These are phyloP conservation scores for Abrostola triplasia DNA, from an alignment of 2,888 invertebrate species.

Conservation along the genomic window DNA sequence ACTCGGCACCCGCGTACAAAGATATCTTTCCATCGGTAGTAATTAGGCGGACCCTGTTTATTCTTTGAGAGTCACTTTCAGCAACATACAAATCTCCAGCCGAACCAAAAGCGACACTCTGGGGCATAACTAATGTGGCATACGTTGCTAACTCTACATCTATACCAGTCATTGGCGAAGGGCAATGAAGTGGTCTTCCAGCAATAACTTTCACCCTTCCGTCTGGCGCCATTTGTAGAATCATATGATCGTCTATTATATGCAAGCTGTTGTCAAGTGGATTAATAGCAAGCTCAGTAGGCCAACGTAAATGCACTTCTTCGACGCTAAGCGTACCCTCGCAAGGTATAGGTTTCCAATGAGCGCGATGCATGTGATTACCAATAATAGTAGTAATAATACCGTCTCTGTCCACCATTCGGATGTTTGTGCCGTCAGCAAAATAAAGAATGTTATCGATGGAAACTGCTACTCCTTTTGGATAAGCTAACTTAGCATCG, in stretches of 20 bases:
- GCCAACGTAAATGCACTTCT: slow-evolving; percentile 98
- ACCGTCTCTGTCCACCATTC: slow-evolving; percentile 97
- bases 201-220: slow-evolving; percentile 97
- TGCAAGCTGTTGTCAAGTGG: slow-evolving; percentile 98
- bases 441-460: slow-evolving; percentile 97
- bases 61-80: slow-evolving; percentile 98
- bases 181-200: slow-evolving; percentile 97
- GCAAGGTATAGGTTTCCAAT: slow-evolving; percentile 97
- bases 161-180: slow-evolving; percentile 93
- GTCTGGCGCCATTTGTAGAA: slow-evolving; percentile 96
- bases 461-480: slow-evolving; percentile 98
- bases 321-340: slow-evolving; percentile 97
- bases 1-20: slow-evolving; percentile 97
- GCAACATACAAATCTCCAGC: slow-evolving; percentile 97
- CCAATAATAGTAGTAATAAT: slow-evolving; percentile 97
- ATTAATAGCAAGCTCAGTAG: slow-evolving; percentile 97
- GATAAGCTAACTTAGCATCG: slow-evolving; percentile 97
- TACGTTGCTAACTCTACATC: slow-evolving; percentile 96
- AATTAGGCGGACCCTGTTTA: slow-evolving; percentile 96
- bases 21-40: slow-evolving; percentile 97
- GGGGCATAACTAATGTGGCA: slow-evolving; percentile 96
- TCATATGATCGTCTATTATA: slow-evolving; percentile 98
- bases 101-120: slow-evolving; percentile 97
- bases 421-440: slow-evolving; percentile 97
- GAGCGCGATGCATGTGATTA: slow-evolving; percentile 97